These are phyloP conservation scores for Sparidentex hasta DNA, from an alignment of 2,797 vertebrate species.

Conservation along the genomic window DNA sequence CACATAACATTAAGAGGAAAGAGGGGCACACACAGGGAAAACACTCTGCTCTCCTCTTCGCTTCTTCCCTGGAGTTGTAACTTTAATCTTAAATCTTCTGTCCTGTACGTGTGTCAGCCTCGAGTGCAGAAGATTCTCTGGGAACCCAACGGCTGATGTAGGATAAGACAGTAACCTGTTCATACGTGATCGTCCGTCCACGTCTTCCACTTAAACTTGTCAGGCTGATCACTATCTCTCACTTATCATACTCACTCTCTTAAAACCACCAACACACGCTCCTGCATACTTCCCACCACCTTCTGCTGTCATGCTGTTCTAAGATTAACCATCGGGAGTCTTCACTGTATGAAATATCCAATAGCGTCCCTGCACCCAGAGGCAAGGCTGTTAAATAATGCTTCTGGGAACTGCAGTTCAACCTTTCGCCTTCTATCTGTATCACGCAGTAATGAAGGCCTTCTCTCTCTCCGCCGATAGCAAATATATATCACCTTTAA, in stretches of 20 bases:
- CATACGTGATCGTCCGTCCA: conserved; percentile 65
- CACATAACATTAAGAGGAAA: conserved; percentile 60
- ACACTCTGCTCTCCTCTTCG: neutral
- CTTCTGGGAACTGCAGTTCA: conserved; percentile 65
- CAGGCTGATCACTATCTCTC: conserved; percentile 63
- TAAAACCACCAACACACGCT: conserved; percentile 43
- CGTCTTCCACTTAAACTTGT: conserved; percentile 48
- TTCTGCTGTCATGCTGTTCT: conserved; percentile 58
- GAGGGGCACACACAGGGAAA: conserved; percentile 24
- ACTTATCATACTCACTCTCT: conserved; percentile 42
- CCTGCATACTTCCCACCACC: conserved; percentile 7
- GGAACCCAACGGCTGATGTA: conserved; percentile 70
- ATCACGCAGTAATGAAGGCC: conserved; percentile 66
- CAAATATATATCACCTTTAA: conserved; percentile 82
- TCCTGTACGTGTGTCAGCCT: conserved; percentile 31
- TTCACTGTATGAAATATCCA: conserved; percentile 46
- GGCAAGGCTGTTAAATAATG: conserved; percentile 53
- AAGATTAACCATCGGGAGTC: conserved; percentile 56
- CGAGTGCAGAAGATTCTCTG: conserved; percentile 40
- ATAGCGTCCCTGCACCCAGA: conserved; percentile 43
- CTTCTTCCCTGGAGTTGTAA: conserved; percentile 21
- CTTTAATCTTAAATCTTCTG: conserved; percentile 10
- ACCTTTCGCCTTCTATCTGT: conserved; percentile 43
- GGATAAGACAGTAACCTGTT: conserved; percentile 74
- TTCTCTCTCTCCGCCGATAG: conserved; percentile 51